phyloP scores from a whole-genome alignment of 1,140 invertebrate species.

The Drosophila setifemur region DNA sequence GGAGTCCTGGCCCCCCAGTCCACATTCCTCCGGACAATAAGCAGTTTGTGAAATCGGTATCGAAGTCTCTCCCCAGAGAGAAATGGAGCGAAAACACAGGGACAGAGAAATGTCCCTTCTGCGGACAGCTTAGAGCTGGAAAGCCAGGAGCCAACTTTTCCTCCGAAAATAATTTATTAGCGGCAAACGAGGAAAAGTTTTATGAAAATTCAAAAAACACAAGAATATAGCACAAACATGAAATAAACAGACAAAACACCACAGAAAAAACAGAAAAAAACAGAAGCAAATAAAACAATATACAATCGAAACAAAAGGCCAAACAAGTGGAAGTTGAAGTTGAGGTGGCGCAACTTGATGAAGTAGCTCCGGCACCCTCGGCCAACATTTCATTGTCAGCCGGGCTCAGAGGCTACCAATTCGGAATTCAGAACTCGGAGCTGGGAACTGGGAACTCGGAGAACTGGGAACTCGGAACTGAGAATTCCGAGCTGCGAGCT shows the following conservation, averaged over 20 bases:
- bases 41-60: conserved; percentile 59
- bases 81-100: background rate
- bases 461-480: too few relatives aligned
- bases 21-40: conserved; percentile 30
- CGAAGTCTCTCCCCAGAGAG: conserved; percentile 35
- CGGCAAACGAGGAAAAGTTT: conserved; percentile 78
- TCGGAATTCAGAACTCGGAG: background rate
- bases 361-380: conserved; percentile 26
- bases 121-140: conserved; percentile 57
- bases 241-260: conserved; percentile 1
- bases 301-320: conserved; percentile 38
- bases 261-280: background rate
- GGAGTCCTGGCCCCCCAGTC: background rate
- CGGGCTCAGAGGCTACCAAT: conserved; percentile 7
- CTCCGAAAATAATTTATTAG: conserved; percentile 76
- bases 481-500: too few relatives aligned
- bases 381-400: conserved; percentile 60
- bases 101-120: conserved; percentile 29
- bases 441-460: too few relatives aligned
- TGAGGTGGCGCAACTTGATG: conserved; percentile 28
- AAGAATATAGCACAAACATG: conserved; percentile 10
- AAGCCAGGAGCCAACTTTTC: conserved; percentile 36
- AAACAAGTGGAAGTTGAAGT: conserved; percentile 37
- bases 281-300: background rate
- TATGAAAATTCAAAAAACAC: conserved; percentile 70